These are phyloP conservation scores for Microtus montanus DNA, from an alignment of 2,113 vertebrate genomes.

Conservation along the genomic window DNA sequence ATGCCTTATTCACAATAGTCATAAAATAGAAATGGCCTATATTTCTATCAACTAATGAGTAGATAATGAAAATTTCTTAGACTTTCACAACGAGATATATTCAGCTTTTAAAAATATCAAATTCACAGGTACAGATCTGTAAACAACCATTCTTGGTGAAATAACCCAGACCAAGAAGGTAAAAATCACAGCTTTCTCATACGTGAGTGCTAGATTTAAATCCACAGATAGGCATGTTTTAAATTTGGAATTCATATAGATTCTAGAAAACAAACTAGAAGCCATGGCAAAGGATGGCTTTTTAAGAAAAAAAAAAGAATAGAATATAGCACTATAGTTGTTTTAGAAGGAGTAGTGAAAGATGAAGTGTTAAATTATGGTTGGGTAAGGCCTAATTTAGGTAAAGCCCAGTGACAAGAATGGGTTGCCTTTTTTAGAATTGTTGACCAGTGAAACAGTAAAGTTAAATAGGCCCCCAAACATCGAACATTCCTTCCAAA, in stretches of 20 bases:
- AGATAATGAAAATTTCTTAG: neutral
- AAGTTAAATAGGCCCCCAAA: neutral
- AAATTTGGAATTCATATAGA: neutral
- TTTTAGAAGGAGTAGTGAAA: neutral
- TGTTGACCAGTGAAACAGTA: neutral
- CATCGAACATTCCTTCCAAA: neutral
- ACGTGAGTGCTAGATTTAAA: neutral
- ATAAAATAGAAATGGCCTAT: neutral
- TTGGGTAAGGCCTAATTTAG: neutral
- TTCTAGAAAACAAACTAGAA: neutral
- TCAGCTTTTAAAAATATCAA: neutral
- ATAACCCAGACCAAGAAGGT: too few relatives aligned
- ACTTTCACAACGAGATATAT: neutral
- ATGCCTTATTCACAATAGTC: neutral
- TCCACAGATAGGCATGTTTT: neutral
- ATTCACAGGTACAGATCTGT: neutral
- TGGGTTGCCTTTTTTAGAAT: neutral
- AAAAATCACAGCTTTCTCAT: neutral
- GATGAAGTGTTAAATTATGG: neutral
- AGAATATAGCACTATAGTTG: too few relatives aligned
- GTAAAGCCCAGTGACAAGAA: neutral
- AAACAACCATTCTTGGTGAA: neutral
- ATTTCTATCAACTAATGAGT: neutral
- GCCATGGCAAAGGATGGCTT: neutral
- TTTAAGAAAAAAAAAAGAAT: neutral